phyloP scores from a whole-genome alignment of 2,888 invertebrate genomes.

The Lymantria monacha region DNA sequence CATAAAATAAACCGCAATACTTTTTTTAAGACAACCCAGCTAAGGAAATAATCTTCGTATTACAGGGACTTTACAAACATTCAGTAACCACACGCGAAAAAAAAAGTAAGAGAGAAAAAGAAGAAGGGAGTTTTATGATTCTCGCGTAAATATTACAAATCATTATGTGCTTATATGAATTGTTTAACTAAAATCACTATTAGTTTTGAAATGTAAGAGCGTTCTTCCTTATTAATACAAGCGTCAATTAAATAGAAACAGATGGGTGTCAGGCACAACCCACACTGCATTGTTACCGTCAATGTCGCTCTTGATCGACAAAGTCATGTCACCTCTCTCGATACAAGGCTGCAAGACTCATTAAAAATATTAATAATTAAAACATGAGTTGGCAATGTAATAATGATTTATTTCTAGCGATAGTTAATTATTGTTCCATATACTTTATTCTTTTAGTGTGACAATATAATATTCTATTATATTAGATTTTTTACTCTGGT shows the following conservation, averaged over 20 bases:
- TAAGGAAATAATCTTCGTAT: too few relatives aligned
- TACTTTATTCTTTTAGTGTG: neutral
- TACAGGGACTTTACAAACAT: too few relatives aligned
- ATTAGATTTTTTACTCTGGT: too few relatives aligned
- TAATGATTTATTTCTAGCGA: slow-evolving; percentile 6
- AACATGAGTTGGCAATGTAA: slow-evolving; percentile 19
- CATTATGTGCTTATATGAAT: too few relatives aligned
- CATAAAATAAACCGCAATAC: too few relatives aligned
- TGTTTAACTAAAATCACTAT: too few relatives aligned
- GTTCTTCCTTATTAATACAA: neutral
- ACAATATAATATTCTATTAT: neutral
- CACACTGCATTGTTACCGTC: slow-evolving; percentile 47
- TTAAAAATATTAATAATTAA: slow-evolving; percentile 33
- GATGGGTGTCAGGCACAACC: slow-evolving; percentile 29
- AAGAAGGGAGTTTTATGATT: too few relatives aligned
- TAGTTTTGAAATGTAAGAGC: too few relatives aligned
- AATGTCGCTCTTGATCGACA: slow-evolving; percentile 48
- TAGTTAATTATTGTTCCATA: slow-evolving; percentile 8
- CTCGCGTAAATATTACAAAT: too few relatives aligned
- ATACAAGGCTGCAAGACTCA: slow-evolving; percentile 42
- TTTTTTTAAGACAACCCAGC: too few relatives aligned
- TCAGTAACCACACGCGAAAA: too few relatives aligned
- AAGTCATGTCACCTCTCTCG: slow-evolving; percentile 43
- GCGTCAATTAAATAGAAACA: slow-evolving; percentile 5
- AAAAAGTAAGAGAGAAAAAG: too few relatives aligned